These are phyloP conservation scores for Morpho achilles DNA, from an alignment of 2,888 invertebrate species.

Conservation along the genomic window DNA sequence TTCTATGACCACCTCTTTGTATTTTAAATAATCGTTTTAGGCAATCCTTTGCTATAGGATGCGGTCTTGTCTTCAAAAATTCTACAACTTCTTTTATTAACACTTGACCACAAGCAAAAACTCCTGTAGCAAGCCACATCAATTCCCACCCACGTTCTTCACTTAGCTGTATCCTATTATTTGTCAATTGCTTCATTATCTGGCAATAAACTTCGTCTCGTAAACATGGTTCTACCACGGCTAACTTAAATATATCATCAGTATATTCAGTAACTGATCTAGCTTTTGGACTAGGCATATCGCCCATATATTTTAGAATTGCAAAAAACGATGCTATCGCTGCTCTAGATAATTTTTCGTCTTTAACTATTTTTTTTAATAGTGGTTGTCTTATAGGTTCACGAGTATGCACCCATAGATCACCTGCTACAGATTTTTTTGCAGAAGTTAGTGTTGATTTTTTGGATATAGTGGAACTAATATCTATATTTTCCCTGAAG, in stretches of 20 bases:
- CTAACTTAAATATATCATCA: constrained; percentile 90
- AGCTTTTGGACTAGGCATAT: constrained; percentile 89
- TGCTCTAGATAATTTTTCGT: constrained; percentile 85
- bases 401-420: constrained; percentile 90
- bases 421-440: constrained; percentile 82
- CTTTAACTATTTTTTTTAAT: constrained; percentile 84
- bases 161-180: constrained; percentile 89
- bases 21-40: constrained; percentile 89
- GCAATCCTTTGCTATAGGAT: constrained; percentile 89
- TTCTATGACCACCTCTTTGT: constrained; percentile 85
- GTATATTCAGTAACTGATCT: constrained; percentile 90
- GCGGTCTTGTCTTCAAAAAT: constrained; percentile 86
- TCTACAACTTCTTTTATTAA: constrained; percentile 87
- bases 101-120: constrained; percentile 88
- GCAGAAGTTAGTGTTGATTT: constrained; percentile 83
- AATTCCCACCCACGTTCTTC: constrained; percentile 97
- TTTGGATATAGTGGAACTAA: constrained; percentile 77
- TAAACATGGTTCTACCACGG: constrained; percentile 85
- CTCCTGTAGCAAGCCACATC: constrained; percentile 93
- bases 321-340: constrained; percentile 87
- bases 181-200: constrained; percentile 95
- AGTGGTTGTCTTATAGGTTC: constrained; percentile 91
- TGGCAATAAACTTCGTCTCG: constrained; percentile 96
- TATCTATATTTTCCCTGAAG: constrained; percentile 81
- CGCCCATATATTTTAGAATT: constrained; percentile 91